Base-by-base conservation (phyloP, 2,888 invertebrate species). In the Caenorhabditis sp. region DNA sequence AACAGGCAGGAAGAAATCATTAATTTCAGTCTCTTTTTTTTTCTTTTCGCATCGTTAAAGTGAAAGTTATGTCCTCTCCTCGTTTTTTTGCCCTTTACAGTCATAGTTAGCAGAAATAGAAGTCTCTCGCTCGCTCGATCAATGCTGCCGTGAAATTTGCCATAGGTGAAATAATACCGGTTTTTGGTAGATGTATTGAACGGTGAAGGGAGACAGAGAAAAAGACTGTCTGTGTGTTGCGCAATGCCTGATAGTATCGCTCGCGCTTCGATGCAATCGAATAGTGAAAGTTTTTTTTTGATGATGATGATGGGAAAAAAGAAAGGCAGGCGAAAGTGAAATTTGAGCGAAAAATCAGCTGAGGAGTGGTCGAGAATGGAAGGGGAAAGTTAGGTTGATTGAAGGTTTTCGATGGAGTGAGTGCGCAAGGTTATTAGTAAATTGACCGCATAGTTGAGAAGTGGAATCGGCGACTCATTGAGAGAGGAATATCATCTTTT, bases 221-320 rank as follows among this genome's bases (percentile, higher is more conserved):
- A 43, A 14, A 43, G 17, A 43, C 10, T 10, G 43, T 10, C 2
- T 10, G 14, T 10, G 43, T 43, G 43, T 43, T 43, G 43, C 43
- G 43, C 43, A 43, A 43, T 43, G 43, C 17, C 43, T 43, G 43
- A 43, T 43, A 43, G 12, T 43, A 43, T 43, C 43, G 12, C 43
- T 43, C 43, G 43, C 43, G 43, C 43, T 43, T 43, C 43, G 43
- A 43, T 43, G 43, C 43, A 43, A 43, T 43, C 43, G 43, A 43
- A 43, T 43, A 43, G 43, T 43, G 43, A 43, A 43, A 43, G 43
- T 43, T 43, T 43, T 31, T 31, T 31, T 4, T 7, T 31, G 31
- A 31, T 31, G 31, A 31, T 43, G 43, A 43, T 17, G 43, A 43
- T 43, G 43, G 14, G 5, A 14, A 14, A 14, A 43, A 43, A 3